Evolutionary conservation across 2,113 vertebrate genomes (phyloP).

Genomic region (Megaceryle maxima): DNA sequence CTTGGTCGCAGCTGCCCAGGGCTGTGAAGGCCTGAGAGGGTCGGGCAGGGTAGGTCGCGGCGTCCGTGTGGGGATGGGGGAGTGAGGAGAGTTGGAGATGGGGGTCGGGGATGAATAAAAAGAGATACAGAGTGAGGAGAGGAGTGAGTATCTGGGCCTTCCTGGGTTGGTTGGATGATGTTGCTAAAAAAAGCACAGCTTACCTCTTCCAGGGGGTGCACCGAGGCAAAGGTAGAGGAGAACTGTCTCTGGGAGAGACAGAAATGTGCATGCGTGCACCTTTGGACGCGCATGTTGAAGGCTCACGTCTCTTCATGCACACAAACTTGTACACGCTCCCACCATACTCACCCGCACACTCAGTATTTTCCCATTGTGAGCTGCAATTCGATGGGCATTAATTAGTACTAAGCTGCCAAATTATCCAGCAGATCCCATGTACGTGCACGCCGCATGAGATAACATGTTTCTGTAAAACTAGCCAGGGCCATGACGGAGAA

Average conservation of each 20-base stretch:
- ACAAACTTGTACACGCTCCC: not conserved
- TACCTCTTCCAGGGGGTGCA: not conserved
- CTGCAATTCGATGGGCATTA: not conserved
- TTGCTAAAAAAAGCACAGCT: not conserved
- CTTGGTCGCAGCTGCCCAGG: fast-evolving
- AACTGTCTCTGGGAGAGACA: not conserved
- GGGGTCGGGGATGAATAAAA: too few species aligned
- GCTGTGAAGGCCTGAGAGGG: too few species aligned
- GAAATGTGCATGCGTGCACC: too few species aligned
- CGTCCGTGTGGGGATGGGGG: not conserved
- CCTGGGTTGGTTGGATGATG: not conserved
- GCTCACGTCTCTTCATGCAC: not conserved
- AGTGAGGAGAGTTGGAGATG: not conserved
- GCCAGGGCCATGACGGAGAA: not conserved
- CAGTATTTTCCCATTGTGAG: not conserved
- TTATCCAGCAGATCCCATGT: not conserved
- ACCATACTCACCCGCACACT: fast-evolving
- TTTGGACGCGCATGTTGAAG: not conserved
- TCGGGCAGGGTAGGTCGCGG: not conserved
- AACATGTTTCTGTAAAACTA: not conserved
- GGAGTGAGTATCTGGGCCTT: not conserved
- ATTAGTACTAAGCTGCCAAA: not conserved
- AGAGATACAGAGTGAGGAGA: too few species aligned
- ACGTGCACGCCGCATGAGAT: fast-evolving
- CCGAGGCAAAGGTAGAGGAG: not conserved